Conservation (phyloP, 2,797 vertebrate genomes). For the Dromococcyx pavoninus region DNA sequence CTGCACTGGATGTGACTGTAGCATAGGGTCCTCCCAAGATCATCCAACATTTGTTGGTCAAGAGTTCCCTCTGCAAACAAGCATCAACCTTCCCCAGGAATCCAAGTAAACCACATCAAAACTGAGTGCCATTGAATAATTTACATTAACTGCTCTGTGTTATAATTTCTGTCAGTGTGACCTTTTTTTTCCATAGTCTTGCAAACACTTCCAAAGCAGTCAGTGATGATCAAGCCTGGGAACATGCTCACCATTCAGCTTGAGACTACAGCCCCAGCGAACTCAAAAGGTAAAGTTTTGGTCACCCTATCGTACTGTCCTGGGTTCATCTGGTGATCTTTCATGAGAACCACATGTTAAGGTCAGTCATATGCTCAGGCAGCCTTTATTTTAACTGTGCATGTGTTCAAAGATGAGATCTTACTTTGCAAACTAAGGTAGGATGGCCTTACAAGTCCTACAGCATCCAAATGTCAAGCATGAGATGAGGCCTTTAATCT, state of each 20-base stretch:
- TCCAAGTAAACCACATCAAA: not conserved
- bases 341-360: rapidly evolving
- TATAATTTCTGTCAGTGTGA: not conserved
- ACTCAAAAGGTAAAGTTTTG: not conserved
- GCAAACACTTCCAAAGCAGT: not conserved
- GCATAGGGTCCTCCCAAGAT: not conserved
- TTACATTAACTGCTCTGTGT: not conserved
- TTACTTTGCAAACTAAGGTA: not conserved
- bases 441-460: not conserved
- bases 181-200: not conserved
- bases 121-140: no score
- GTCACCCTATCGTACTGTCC: not conserved
- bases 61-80: not conserved
- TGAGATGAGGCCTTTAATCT: not conserved
- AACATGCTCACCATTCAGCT: not conserved
- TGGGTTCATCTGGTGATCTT: not conserved
- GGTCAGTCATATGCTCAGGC: not conserved
- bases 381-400: not conserved
- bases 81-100: not conserved
- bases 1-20: not conserved
- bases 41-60: not conserved
- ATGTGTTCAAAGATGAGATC: not conserved
- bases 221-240: not conserved
- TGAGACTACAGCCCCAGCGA: not conserved
- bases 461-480: not conserved